Percentiles rank a stretch among this genome's conserved stretches.
These are phyloP conservation scores for Phenacoccus solenopsis DNA, from an alignment of 1,140 invertebrate species.

Conservation along the genomic window DNA sequence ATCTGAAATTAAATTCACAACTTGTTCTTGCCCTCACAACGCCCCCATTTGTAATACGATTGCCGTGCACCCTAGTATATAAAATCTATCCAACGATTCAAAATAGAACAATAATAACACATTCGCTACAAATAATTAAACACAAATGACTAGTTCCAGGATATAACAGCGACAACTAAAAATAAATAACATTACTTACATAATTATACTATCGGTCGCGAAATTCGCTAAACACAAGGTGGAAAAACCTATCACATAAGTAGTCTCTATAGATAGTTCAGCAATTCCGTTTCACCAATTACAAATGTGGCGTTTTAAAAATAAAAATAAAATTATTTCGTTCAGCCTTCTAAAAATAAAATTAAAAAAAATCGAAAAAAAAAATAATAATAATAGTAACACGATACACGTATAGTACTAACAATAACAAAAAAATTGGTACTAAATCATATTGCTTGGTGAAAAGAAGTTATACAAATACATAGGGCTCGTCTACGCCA, in stretches of 20 bases:
- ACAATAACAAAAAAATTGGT: slow-evolving; percentile 12
- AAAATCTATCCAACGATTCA: not conserved
- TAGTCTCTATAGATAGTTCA: not conserved
- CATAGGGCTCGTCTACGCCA: not conserved
- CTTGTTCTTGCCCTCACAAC: too few relatives aligned
- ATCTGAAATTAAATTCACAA: too few relatives aligned
- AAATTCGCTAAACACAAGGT: not conserved
- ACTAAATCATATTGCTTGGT: slow-evolving; percentile 12
- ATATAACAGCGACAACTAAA: slow-evolving; percentile 10
- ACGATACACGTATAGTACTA: not conserved
- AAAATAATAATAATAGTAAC: not conserved
- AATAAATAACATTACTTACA: slow-evolving; percentile 17
- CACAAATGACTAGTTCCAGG: slow-evolving; percentile 10
- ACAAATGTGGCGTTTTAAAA: not conserved
- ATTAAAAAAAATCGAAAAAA: not conserved
- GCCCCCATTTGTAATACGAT: too few relatives aligned
- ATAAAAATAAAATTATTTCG: not conserved
- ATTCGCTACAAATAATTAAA: not conserved
- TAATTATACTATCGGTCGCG: not conserved
- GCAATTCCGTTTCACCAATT: not conserved
- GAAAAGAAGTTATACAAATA: not conserved
- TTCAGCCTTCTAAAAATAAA: not conserved
- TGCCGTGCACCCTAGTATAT: not conserved
- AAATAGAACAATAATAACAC: not conserved
- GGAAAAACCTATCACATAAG: not conserved